Evolutionary conservation across 2,113 vertebrate species (phyloP), one percentile per base, ranked within the genome.

Genomic region (Marmota flaviventris): DNA sequence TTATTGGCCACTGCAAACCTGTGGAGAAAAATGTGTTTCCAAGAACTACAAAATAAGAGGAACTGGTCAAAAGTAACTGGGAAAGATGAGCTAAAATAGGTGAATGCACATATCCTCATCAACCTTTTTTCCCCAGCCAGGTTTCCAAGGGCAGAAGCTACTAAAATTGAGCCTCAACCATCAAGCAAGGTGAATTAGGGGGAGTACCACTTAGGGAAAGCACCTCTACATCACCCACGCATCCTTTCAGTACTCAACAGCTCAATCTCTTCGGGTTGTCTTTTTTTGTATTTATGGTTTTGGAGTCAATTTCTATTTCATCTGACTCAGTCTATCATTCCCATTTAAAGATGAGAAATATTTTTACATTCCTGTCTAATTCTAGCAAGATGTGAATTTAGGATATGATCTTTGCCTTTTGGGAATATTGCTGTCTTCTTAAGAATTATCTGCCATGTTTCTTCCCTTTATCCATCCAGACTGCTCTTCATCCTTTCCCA

Each of bases 171-270:
- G 9, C 48, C 24, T 67, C 32, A 8, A 25, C 24, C 24, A 10
- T 6, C 56, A 53, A 42, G 83, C 34, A 61, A 67, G 32, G 70
- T 89, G 86, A 90, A 67, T 27, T 27, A 73, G 83, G 90, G 42
- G 70, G 58, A 91, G 82, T 10, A 61, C 69, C 69, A 51, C 2
- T 34, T 10, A 67, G 89, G 94, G 96, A 75, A 94, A 96, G 92
- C n/a, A 32, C 95, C 95, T 51, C 5, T 13, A 5, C 25, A 25
- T 53, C 87, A 20, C 45, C 92, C 39, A 25, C 29, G 3, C 1
- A 2, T 10, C 6, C 39, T 3, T 63, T 34, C 69, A 24, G 25
- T 48, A 6, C 69, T 39, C 63, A 58, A 10, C 37, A 8, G 1
- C 7, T 20, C 34, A 17, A 9, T 51, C 5, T 65, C 83, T 63